phyloP scores from a whole-genome alignment of 2,888 invertebrate genomes.

The Dryococelus australis region DNA sequence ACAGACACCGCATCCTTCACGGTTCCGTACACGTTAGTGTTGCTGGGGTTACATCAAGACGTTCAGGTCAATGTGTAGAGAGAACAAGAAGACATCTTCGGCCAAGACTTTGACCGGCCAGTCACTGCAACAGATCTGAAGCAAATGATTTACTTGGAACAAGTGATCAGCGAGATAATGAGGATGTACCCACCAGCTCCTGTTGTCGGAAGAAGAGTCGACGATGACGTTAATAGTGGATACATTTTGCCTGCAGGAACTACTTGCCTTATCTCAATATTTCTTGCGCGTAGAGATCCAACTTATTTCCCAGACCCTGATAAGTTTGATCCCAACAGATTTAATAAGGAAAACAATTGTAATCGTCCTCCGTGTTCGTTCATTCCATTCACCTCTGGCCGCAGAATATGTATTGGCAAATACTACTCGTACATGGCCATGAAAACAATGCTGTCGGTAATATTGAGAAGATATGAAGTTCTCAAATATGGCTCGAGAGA shows the following conservation, averaged over 20 bases:
- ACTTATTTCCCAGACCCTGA: neutral
- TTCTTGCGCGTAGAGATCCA: neutral
- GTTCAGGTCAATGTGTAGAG: neutral
- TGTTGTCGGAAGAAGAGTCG: neutral
- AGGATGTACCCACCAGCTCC: neutral
- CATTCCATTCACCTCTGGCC: neutral
- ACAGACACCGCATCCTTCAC: neutral
- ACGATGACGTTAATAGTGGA: neutral
- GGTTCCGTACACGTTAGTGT: neutral
- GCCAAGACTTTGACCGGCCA: neutral
- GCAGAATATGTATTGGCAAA: neutral
- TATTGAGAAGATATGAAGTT: neutral
- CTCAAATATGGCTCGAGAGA: neutral
- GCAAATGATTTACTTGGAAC: neutral
- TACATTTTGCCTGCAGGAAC: neutral
- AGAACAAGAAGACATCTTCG: neutral
- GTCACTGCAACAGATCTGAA: neutral
- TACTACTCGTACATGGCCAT: neutral
- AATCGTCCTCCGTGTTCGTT: neutral
- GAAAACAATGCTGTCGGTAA: neutral
- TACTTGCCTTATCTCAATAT: neutral
- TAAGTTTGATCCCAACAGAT: neutral
- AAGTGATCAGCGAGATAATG: neutral
- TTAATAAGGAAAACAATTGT: neutral
- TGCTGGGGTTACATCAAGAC: neutral